Evolutionary conservation across 64 coral and sea anemone species (phyloP).

Genomic region (Dendrophyllia cribrosa): DNA sequence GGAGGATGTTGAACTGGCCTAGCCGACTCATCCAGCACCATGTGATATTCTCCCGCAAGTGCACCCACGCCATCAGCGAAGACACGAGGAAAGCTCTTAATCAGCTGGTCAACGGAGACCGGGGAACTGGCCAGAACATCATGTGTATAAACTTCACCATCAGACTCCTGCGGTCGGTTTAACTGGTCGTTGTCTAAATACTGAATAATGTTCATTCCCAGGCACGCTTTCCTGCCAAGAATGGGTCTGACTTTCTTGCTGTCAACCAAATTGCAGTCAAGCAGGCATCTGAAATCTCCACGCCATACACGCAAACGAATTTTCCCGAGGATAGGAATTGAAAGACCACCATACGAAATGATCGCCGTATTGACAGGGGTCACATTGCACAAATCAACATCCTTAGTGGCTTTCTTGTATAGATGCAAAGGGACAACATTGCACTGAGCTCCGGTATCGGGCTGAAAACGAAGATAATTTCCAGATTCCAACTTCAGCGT

Average conservation of each 20-base stretch:
- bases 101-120: conserved; percentile 52
- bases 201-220: conserved; percentile 58
- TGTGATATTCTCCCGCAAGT: conserved; percentile 60
- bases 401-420: conserved; percentile 61
- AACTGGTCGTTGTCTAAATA: conserved; percentile 44
- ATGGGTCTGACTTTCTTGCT: conserved; percentile 42
- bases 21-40: conserved; percentile 39
- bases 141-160: too few species aligned
- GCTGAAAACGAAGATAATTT: conserved; percentile 28
- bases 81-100: conserved; percentile 41
- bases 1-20: conserved; percentile 60
- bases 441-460: conserved; percentile 69
- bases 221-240: conserved; percentile 22
- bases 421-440: conserved; percentile 68
- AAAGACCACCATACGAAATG: conserved; percentile 70
- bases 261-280: conserved; percentile 59
- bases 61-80: conserved; percentile 57
- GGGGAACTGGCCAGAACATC: too few species aligned
- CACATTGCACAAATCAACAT: conserved; percentile 41
- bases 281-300: conserved; percentile 31
- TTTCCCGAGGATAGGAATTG: conserved; percentile 51
- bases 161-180: conserved; percentile 20
- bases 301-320: conserved; percentile 45
- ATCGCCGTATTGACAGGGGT: conserved; percentile 47
- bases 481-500: not conserved